phyloP scores from a whole-genome alignment of 2,113 vertebrate species.

The Nyctereutes procyonoides region DNA sequence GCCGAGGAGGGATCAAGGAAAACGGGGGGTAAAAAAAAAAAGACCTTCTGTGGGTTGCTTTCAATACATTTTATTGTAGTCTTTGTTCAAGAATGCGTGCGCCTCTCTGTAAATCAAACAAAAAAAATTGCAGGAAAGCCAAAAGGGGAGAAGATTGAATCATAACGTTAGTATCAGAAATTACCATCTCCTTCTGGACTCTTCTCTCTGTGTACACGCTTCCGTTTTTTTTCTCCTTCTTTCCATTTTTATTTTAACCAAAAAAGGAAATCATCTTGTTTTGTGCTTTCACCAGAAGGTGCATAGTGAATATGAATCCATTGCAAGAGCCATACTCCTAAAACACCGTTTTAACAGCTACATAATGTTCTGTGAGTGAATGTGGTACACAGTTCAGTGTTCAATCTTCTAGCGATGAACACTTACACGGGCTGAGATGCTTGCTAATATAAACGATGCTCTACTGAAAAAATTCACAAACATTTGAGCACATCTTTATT shows the following conservation, averaged over 20 bases:
- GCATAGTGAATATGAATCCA: background rate
- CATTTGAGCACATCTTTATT: background rate
- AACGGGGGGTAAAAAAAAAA: background rate
- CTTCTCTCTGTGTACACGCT: background rate
- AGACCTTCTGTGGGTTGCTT: background rate
- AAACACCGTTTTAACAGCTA: background rate
- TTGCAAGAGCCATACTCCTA: background rate
- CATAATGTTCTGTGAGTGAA: background rate
- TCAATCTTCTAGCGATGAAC: background rate
- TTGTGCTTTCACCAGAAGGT: background rate
- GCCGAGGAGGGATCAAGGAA: background rate
- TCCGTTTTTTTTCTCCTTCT: background rate
- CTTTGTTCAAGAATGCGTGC: background rate
- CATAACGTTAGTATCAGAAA: background rate
- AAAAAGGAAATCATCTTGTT: background rate
- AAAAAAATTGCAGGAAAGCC: background rate
- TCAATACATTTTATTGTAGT: background rate
- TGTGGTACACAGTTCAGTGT: background rate
- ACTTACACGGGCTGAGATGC: background rate
- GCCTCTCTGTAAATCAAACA: background rate
- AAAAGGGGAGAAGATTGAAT: background rate
- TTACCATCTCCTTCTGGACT: background rate
- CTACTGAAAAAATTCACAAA: background rate
- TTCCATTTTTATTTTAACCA: constrained; percentile 17
- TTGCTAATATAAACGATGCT: background rate